Base-by-base conservation (phyloP, 2,888 invertebrate species). In the Heliconius hortense region DNA sequence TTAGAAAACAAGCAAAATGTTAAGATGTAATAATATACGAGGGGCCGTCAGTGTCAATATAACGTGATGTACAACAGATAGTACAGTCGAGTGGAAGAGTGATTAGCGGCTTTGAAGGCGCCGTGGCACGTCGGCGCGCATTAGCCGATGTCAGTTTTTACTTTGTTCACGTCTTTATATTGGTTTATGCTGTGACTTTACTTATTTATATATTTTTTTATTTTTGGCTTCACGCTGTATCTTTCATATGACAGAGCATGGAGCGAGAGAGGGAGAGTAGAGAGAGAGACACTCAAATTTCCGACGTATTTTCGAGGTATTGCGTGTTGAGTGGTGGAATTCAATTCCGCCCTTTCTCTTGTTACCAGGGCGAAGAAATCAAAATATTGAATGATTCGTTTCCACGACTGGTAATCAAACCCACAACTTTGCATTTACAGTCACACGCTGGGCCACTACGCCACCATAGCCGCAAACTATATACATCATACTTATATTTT, bases 81-180 rank as follows among this genome's bases (percentile, higher is more conserved):
- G 89, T 83, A 89, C 88, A 88, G 85, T 86, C 86, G 85, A 85
- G 86, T 88, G 89, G 89, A 90, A 87, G 86, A 88, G 87, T 89
- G 90, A 90, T 90, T 89, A 89, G 85, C 82, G 71, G 69, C 84
- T 82, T 83, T 83, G 83, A 84, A 81, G 82, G 80, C 79, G 82
- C 80, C 80, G 79, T 79, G 80, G 80, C 73, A 53, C 74, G 82
- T 81, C 81, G 78, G 72, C 78, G 79, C 78, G 78, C 74, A 77
- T 82, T 81, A 81, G 78, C 77, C 68, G 63, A 78, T 56, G 76
- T 64, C 71, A 71, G 28, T 74, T 74, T 74, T 72, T 48, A 70
- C 67, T 76, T 68, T 70, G 35, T 69, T 69, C 53, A n/a, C 24
- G 31, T 31, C 56, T 31, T 69, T 13, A 69, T 69, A 69, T 56